A percentile compares a stretch with the other conserved stretches of the same genome.
phyloP scores from a whole-genome alignment of 2,797 vertebrate genomes.

The Aplochiton taeniatus region DNA sequence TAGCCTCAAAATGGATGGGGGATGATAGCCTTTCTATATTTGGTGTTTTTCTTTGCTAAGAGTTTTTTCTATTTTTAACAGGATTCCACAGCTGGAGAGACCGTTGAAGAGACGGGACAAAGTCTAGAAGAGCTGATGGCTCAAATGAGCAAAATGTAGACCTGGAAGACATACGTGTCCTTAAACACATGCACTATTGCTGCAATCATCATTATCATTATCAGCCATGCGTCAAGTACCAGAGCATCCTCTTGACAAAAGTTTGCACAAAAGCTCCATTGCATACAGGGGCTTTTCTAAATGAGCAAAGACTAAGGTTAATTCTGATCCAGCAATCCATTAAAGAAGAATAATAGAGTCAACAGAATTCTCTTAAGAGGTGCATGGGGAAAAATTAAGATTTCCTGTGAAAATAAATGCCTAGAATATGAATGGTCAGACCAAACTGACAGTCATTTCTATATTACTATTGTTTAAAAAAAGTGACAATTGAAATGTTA shows the following conservation, averaged over 20 bases:
- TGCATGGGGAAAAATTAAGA: too few species aligned
- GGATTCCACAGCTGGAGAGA: slow-evolving; percentile 65
- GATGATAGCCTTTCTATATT: background rate
- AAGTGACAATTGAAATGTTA: background rate
- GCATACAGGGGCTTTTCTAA: background rate
- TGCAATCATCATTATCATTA: background rate
- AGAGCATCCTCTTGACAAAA: background rate
- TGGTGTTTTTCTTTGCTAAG: slow-evolving; percentile 6
- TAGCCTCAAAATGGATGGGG: background rate
- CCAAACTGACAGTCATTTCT: too few species aligned
- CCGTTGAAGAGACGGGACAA: slow-evolving; percentile 84
- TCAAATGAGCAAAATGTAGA: slow-evolving; percentile 90
- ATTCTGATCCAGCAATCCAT: too few species aligned
- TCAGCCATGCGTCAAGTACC: background rate
- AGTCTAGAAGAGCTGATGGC: slow-evolving; percentile 96
- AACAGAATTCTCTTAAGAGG: too few species aligned
- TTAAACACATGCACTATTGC: background rate
- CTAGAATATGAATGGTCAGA: too few species aligned
- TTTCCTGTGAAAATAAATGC: too few species aligned
- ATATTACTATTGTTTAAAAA: background rate
- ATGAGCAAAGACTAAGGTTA: background rate
- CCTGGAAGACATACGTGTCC: slow-evolving; percentile 5
- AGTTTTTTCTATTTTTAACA: slow-evolving; percentile 51
- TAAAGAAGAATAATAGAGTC: too few species aligned
- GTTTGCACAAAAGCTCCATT: background rate